A percentile compares a stretch with the other conserved stretches of the same genome.
Evolutionary conservation across 2,113 vertebrate species (phyloP).

Genomic region (Motacilla tschutschensis): DNA sequence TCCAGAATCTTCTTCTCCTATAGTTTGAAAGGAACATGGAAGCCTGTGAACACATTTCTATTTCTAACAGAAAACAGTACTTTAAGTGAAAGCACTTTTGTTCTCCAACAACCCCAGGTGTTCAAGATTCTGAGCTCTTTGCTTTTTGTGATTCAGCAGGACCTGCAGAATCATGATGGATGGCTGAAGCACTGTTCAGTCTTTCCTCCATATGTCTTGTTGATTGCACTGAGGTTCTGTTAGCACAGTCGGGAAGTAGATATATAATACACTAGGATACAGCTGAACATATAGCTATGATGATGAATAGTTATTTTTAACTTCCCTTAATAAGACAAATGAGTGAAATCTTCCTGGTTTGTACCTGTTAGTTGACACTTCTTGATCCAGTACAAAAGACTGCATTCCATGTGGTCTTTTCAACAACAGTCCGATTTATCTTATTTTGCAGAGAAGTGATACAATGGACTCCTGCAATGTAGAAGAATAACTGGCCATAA

Average conservation of each 20-base stretch:
- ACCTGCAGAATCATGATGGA: conserved; percentile 46
- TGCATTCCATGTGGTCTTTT: neutral
- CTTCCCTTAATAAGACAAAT: conserved; percentile 35
- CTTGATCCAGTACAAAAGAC: conserved; percentile 10
- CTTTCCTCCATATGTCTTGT: conserved; percentile 36
- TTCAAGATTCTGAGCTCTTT: neutral
- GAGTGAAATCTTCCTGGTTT: conserved; percentile 10
- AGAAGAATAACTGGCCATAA: neutral
- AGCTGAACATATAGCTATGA: conserved; percentile 3
- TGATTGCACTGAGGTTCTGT: conserved; percentile 33
- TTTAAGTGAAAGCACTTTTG: neutral
- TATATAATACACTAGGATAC: neutral
- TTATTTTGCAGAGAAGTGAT: neutral
- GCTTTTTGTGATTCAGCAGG: conserved; percentile 35
- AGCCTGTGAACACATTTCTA: neutral
- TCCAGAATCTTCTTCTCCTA: neutral
- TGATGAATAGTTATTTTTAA: conserved; percentile 35
- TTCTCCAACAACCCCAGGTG: neutral
- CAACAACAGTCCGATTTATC: neutral
- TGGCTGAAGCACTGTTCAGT: conserved; percentile 12
- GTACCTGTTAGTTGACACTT: conserved; percentile 16
- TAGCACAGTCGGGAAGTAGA: neutral
- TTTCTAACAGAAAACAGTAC: neutral
- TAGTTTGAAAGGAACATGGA: neutral
- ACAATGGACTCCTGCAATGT: neutral